Base-by-base conservation (phyloP, 2,797 vertebrate species). In the Orestias chungarensis region DNA sequence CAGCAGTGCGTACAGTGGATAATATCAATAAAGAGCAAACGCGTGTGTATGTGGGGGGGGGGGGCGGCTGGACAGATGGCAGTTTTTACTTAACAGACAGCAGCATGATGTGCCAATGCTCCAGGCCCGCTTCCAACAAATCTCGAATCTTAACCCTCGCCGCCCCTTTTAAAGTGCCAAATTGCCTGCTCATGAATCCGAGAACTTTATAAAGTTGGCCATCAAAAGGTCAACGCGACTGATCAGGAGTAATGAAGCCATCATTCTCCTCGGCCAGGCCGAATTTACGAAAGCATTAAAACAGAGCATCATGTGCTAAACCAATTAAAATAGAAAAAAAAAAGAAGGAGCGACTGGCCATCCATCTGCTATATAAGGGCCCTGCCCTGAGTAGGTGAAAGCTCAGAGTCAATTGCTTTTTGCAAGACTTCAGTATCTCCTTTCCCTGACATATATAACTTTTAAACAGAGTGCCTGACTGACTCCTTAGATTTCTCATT, bases 111-210 rank as follows among this genome's bases (percentile, higher is more conserved):
- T 77, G 91, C 88, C 89, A 88, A 86, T 78, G 46, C 67, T 18
- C 71, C 79, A 69, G 91, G 90, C 86, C 84, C 46, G n/a, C 72
- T 72, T 88, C 91, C 89, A 91, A 69, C 82, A 71, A 81, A 83
- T 85, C 84, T 84, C 54, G 23, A 75, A 82, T 84, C 79, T 82
- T 79, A 68, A 79, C 80, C 81, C 71, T 55, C 64, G 70, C 73
- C 79, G 70, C 75, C 73, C 78, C 67, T 79, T 83, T 88, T 88
- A 89, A 91, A 86, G 84, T 75, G 78, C 83, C 86, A 89, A 90
- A 90, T 84, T 81, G 87, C 87, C 85, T 78, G 38, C 84, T 88
- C 82, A 71, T 87, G 86, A 93, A 88, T 89, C 83, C 77, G 40
- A 79, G 61, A 90, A 84, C 85, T 87, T 91, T 80, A 83, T 86